Conservation (phyloP, 2,797 vertebrate genomes). For the Novumbra hubbsi region DNA sequence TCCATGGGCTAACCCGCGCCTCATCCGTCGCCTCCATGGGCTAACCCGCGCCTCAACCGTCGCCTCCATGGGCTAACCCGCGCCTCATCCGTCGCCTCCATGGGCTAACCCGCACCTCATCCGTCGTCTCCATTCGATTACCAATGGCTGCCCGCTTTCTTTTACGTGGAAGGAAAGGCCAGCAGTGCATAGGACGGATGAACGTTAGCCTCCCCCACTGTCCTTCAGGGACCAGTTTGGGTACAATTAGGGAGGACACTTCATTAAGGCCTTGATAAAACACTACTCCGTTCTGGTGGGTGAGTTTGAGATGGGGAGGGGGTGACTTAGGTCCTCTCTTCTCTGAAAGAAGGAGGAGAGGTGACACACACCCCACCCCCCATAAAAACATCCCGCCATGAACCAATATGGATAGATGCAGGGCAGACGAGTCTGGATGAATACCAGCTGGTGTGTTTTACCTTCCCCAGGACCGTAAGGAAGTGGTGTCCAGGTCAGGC, state of each 20-base stretch:
- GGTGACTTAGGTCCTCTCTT: slow-evolving; percentile 32
- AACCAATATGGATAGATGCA: no score
- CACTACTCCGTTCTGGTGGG: slow-evolving; percentile 56
- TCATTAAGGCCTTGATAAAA: slow-evolving; percentile 73
- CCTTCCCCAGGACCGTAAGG: slow-evolving; percentile 43
- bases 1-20: slow-evolving; percentile 26
- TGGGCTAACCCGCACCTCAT: slow-evolving; percentile 48
- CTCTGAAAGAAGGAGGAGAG: slow-evolving; percentile 20
- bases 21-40: no score
- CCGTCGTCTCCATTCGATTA: slow-evolving; percentile 66
- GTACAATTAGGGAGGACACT: slow-evolving; percentile 70
- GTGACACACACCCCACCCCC: slow-evolving; percentile 5
- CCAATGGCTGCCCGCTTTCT: slow-evolving; percentile 69
- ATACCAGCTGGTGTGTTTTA: no score
- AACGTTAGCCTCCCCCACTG: slow-evolving; percentile 38
- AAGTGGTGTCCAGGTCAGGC: slow-evolving; percentile 93
- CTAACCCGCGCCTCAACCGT: slow-evolving; percentile 30
- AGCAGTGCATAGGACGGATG: slow-evolving; percentile 56
- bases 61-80: slow-evolving; percentile 44
- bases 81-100: slow-evolving; percentile 57
- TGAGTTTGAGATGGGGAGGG: slow-evolving; percentile 16
- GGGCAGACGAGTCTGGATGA: slow-evolving; percentile 23
- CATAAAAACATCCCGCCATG: slow-evolving; percentile 38
- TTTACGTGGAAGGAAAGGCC: slow-evolving; percentile 33
- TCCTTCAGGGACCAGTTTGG: slow-evolving; percentile 63